These are phyloP conservation scores for Sebastes ruberrimus DNA, from an alignment of 2,797 vertebrate species.

Conservation along the genomic window DNA sequence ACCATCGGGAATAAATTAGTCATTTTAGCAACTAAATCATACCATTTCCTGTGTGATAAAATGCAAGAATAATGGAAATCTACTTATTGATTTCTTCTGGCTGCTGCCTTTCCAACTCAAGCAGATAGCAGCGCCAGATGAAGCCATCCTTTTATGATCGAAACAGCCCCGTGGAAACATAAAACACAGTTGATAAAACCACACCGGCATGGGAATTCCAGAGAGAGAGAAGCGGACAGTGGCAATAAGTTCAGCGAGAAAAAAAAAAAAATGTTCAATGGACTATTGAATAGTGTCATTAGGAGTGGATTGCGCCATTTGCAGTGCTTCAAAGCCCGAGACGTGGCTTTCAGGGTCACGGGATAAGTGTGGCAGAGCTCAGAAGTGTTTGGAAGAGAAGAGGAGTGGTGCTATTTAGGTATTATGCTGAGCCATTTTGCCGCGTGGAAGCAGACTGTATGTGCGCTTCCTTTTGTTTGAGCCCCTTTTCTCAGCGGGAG, in stretches of 20 bases:
- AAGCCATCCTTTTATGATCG: constrained; percentile 6
- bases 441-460: not conserved
- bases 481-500: constrained; percentile 12
- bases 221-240: constrained; percentile 8
- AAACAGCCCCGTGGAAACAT: constrained; percentile 22
- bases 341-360: constrained; percentile 42
- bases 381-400: constrained; percentile 28
- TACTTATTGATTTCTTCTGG: constrained; percentile 8
- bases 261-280: constrained; percentile 36
- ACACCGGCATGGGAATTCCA: constrained; percentile 1
- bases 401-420: constrained; percentile 34
- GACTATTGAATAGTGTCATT: constrained; percentile 49
- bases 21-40: not conserved
- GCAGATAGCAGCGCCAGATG: not conserved
- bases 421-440: constrained; percentile 16
- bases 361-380: constrained; percentile 37
- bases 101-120: not conserved
- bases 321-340: constrained; percentile 45
- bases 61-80: not conserved
- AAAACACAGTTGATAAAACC: constrained; percentile 33
- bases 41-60: not conserved
- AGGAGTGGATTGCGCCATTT: constrained; percentile 41
- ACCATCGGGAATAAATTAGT: not conserved
- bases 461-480: constrained; percentile 9
- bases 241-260: constrained; percentile 28